Base-by-base conservation (phyloP, 2,797 vertebrate species). In the Sebastes itinus region DNA sequence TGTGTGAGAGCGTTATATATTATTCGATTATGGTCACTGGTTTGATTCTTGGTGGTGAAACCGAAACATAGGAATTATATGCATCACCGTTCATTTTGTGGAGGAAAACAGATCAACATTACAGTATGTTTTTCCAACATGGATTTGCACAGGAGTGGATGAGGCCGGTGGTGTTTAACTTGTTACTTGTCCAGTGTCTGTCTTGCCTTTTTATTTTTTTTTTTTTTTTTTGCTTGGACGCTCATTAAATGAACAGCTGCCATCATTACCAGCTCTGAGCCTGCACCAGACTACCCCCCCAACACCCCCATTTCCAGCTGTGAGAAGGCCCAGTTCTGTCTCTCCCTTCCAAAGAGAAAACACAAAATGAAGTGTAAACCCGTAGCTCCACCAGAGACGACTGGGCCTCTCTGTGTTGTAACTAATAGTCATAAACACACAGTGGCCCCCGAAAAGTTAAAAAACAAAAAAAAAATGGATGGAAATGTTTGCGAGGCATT, bases 121-220 rank as follows among this genome's bases (percentile, higher is more conserved):
- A 77, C 20, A 67, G 18, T 35, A 35, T 79, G 58, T 88, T 82
- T 58, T 89, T 90, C 79, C 70, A 72, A 77, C 52, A 73, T 80
- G 59, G 83, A 89, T 92, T 93, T 94, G 92, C 89, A 94, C 92
- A 93, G 85, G 85, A 92, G 75, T 85, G 85, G 83, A 89, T 80
- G 82, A 92, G 76, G 85, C 81, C 18, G 46, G 73, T 82, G 82
- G 74, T 72, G 79, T 89, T 83, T 84, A 78, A 81, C 69, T 30
- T 68, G 77, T 86, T 78, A 81, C 69, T 30, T 68, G 77, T 86
- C 80, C 75, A 70, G 32, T 84, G 70, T 90, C 82, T 61, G 80
- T 87, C 74, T 88, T 82, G 75, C 73, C 78, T 72, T 73, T 75
- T 67, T 52, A 4, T 20, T 46, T 46, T 49, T 1, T 1, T 6